Base-by-base conservation (phyloP, 1,140 invertebrate species). In the Lordiphosa collinella region DNA sequence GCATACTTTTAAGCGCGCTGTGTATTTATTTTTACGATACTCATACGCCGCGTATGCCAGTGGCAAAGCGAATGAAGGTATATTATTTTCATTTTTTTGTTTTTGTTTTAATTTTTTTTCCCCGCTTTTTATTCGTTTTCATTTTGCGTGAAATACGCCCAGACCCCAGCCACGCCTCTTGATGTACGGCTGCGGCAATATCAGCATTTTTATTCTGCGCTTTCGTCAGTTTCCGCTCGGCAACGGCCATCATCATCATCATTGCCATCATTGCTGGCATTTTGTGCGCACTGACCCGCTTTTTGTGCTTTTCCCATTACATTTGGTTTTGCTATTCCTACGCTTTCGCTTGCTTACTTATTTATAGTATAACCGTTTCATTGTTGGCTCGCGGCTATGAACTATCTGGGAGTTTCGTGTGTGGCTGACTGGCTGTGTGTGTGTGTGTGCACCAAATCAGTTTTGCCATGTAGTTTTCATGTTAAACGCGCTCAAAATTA, bases 291-390 rank as follows among this genome's bases (percentile, higher is more conserved):
- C 76, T 80, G 76, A 80, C 76, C 78, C 76, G 76, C 76, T 80
- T 71, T 80, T 68, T 82, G 70, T 57, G 65, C 70, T 78, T 82
- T 78, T 75, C 70, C 76, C 70, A 82, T 80, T 80, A 80, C 75
- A 75, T 80, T 78, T 44, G 59, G 65, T 61, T 71, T 70, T 71
- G 70, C 75, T 50, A 66, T 80, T 69, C 56, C 63, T 57, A 18
- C 14, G 5, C n/a, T 8, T 8, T 16, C 56, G 38, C 69, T 59
- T 58, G 59, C 65, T 75, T 75, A 82, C 75, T 79, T 80, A 80
- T 80, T 82, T 80, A 82, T 71, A 82, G 76, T 82, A 80, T 80
- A 80, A 82, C 76, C 76, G 76, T 82, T 80, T 80, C 76, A 82
- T 75, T 82, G 76, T 80, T 80, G 76, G 76, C 78, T 57, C 55